phyloP scores from a whole-genome alignment of 2,113 vertebrate species.

The Tyrannus savana region DNA sequence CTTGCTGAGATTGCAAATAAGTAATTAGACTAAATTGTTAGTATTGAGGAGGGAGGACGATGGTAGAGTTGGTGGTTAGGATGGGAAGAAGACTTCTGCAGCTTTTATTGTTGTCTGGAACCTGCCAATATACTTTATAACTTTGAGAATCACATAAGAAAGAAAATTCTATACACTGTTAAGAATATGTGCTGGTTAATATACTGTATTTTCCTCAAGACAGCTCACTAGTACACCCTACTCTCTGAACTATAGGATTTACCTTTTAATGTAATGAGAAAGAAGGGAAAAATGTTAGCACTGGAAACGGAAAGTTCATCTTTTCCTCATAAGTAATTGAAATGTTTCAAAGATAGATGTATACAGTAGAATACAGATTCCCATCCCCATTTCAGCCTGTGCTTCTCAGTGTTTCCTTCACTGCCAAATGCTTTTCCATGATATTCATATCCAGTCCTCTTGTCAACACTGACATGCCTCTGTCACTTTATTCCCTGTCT shows the following conservation, averaged over 20 bases:
- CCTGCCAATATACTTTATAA: conserved; percentile 65
- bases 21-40: conserved; percentile 77
- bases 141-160: conserved; percentile 44
- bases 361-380: not conserved
- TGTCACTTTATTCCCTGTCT: not conserved
- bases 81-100: conserved; percentile 43
- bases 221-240: conserved; percentile 40
- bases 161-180: conserved; percentile 35
- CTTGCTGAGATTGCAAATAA: conserved; percentile 84
- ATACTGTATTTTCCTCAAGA: conserved; percentile 50
- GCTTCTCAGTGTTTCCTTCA: not conserved
- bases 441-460: not conserved
- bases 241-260: conserved; percentile 67
- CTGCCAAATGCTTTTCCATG: not conserved
- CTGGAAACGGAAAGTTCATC: conserved; percentile 64
- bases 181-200: conserved; percentile 58
- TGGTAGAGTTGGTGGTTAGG: not conserved
- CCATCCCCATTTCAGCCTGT: not conserved
- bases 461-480: not conserved
- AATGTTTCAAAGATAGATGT: conserved; percentile 58
- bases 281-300: conserved; percentile 61
- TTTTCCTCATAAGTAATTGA: conserved; percentile 64
- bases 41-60: not conserved
- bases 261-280: conserved; percentile 74
- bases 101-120: conserved; percentile 62